Base-by-base conservation (phyloP, 2,888 invertebrate genomes). In the Bembecia ichneumoniformis region DNA sequence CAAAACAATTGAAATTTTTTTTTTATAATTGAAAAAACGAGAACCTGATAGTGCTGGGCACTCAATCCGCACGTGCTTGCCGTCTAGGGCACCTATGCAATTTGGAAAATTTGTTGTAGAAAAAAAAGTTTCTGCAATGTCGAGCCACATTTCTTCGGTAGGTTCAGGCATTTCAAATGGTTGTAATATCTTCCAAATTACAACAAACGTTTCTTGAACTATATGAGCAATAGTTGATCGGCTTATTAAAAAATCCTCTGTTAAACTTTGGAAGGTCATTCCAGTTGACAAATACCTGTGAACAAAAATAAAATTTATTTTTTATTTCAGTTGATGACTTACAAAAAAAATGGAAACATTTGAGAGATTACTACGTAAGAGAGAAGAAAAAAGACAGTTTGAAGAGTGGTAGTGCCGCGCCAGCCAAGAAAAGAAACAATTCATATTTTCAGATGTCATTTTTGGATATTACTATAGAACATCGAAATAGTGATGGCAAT, bases 11-110 rank as follows among this genome's bases (percentile, higher is more conserved):
- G 56, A 56, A 46, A 43, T 48, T 28, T 51, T 56, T 35, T 53
- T 44, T 55, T 61, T 63, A 50, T 63, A 60, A 49, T 60, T 59
- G 44, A 48, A 58, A 55, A 48, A 62, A 53, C 53, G 49, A 49
- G 58, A 60, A 45, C 61, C 63, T 46, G 57, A 57, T 52, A 57
- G 49, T 46, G 57, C 49, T 46, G 61, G 59, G 48, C 55, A 48
- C 35, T 51, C 54, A 53, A 58, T 54, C 20, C 49, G 47, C 10
- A 64, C 55, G 51, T 65, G 62, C 51, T 63, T 63, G 14, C 63
- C 61, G 53, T 60, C 61, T 11, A 64, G 47, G 34, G 54, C 50
- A 48, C 57, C 57, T 16, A 50, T 45, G 49, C 53, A 53, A 49
- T 64, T 53, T n/a, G 61, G 59, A 57, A 65, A 64, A 35, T 63